Evolutionary conservation across 2,113 vertebrate genomes (phyloP), one percentile per base, ranked within the genome.

Genomic region (Macquaria ambigua): DNA sequence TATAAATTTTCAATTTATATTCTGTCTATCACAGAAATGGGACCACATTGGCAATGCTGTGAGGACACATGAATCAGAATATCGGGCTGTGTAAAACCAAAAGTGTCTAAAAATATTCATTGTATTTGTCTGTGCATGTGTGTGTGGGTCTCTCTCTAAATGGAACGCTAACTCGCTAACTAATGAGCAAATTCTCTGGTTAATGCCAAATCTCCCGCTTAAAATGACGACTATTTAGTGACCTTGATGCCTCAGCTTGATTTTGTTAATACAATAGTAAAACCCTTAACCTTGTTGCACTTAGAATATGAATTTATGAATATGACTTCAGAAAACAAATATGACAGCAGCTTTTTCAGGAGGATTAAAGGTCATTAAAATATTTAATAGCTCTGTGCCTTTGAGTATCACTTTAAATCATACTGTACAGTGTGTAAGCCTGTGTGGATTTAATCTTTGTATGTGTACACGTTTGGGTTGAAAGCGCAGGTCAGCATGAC

Each of bases 1-100:
- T 91, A 92, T 89, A 94, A 91, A 94, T 93, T 90, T 94, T 92
- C 93, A 92, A 94, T 95, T 95, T 95, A 94, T 94, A 94, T 95
- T 95, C 94, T 76, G 94, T 95, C 94, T 91, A 76, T 94, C 92
- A 93, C 46, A 61, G 83, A 85, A 90, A 92, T 90, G 55, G 74
- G 63, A 88, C 66, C 77, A 58, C 53, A 46, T 64, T 84, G 85
- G 82, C 75, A 81, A 82, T 63, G 86, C 89, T 81, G 82, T 82
- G 82, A 90, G 84, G 81, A 90, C 77, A 82, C 81, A 85, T 82
- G 77, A 79, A 87, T 90, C 82, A 79, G 78, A 87, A 90, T 74
- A 83, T 89, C 77, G 75, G 64, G 77, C 68, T 85, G 73, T 37
- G 50, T 63, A 73, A 86, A 89, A 84, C 58, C 50, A 67, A 52